Evolutionary conservation across 2,888 invertebrate genomes (phyloP), one percentile per base, ranked within the genome.

Genomic region (Cistogaster globosa): DNA sequence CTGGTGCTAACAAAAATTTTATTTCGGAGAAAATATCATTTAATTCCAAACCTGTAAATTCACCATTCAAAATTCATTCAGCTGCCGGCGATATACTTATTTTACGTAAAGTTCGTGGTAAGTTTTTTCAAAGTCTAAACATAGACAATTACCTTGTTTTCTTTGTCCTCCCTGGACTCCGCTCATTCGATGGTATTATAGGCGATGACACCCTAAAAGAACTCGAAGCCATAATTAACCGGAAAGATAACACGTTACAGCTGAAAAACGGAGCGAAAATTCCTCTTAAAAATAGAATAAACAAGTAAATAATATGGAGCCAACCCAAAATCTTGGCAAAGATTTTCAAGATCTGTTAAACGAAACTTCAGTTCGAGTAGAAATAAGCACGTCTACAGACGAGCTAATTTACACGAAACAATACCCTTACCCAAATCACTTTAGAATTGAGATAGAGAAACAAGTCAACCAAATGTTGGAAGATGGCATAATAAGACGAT

Each of bases 401-500:
- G 82, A 87, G 16, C 77, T 82, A 11, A 71, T 87, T 11, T 85
- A 84, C 18, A 77, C 79, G 0, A 81, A 86, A 36, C 60, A 71
- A 12, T 87, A 87, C n/a, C 78, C 71, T 11, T 87, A 86, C 51
- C 77, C 82, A 1, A 48, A 53, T 0, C 51, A 75, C 51, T 42
- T 87, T 18, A 62, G 18, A 42, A 6, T 12, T 8, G 74, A 74
- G 22, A 9, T 74, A n/a, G 58, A 67, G 0, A 58, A 20, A 48
- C 67, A 65, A 42, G n/a, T 76, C 5, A 18, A 42, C 1, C 18
- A 76, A 57, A 45, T 76, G 57, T 48, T 67, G 1, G 7, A 57
- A 36, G 58, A 67, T 12, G 67, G 58, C 14, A 45, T 67, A 48
- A 48, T 72, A 18, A 45, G 72, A 51, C 72, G 6, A 36, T 60